These are phyloP conservation scores for Deroplatys truncata DNA, from an alignment of 2,888 invertebrate genomes.

Conservation along the genomic window DNA sequence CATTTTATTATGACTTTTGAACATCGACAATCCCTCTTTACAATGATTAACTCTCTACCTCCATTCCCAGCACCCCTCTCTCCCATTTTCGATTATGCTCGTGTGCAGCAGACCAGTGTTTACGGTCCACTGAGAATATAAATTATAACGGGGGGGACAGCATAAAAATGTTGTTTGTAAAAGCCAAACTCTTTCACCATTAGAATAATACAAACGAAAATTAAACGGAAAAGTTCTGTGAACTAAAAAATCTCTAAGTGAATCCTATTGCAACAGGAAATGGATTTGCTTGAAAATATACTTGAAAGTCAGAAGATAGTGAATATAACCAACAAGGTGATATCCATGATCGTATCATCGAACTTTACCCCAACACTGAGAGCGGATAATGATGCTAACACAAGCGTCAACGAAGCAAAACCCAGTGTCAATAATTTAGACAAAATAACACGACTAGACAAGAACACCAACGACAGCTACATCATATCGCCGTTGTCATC, in stretches of 20 bases:
- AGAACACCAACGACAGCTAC: too few relatives aligned
- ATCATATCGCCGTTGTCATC: too few relatives aligned
- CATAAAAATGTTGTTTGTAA: neutral
- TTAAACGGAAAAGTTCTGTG: neutral
- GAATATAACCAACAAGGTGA: neutral
- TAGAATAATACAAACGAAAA: neutral
- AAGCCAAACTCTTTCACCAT: neutral
- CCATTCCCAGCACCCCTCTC: neutral
- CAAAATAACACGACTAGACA: neutral
- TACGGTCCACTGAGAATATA: neutral
- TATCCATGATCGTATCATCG: neutral
- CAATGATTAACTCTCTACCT: neutral
- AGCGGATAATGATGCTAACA: neutral
- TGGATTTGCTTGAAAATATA: neutral
- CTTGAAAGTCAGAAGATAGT: neutral
- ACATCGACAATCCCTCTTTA: neutral
- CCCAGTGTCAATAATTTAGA: neutral
- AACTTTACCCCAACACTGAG: neutral
- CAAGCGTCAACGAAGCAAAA: neutral
- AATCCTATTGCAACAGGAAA: neutral
- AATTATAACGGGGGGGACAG: neutral
- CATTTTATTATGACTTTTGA: neutral
- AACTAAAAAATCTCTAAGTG: neutral
- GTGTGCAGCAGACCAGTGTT: neutral
- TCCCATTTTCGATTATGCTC: neutral